These are phyloP conservation scores for Anisognathus igniventris DNA, from an alignment of 2,797 vertebrate species.

Conservation along the genomic window DNA sequence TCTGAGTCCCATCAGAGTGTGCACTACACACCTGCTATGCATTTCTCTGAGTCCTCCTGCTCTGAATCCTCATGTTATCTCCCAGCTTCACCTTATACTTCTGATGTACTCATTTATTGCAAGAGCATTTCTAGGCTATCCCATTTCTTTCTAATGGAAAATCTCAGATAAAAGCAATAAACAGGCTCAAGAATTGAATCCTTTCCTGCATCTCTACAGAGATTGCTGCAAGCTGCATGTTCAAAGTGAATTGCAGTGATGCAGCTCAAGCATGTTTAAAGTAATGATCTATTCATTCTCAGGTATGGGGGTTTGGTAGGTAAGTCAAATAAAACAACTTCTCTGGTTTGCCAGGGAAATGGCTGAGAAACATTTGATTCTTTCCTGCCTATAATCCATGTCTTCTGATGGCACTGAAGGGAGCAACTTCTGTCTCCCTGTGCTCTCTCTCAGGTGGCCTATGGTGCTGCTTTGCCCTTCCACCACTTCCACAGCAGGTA, in stretches of 20 bases:
- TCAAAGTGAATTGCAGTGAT: background rate
- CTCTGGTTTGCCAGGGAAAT: background rate
- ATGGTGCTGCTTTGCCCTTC: background rate
- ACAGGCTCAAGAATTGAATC: background rate
- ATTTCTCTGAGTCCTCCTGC: background rate
- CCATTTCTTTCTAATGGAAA: conserved; percentile 14
- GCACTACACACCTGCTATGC: background rate
- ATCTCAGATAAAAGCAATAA: background rate
- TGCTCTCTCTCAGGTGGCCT: background rate
- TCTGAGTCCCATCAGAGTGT: background rate
- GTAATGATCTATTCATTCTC: background rate
- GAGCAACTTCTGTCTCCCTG: background rate
- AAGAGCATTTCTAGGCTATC: background rate
- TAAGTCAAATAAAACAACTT: background rate
- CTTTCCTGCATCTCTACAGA: background rate
- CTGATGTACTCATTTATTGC: background rate
- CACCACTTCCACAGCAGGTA: background rate
- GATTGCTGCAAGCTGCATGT: background rate
- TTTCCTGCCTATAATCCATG: background rate
- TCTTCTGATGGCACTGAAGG: background rate
- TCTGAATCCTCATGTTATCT: background rate
- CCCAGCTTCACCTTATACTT: background rate
- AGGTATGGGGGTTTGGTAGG: background rate
- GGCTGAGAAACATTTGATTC: background rate
- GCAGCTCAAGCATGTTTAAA: background rate